Percentiles rank a stretch among this genome's conserved stretches.
Conservation (phyloP, 1,140 invertebrate species). For the Drosophila arizonae region DNA sequence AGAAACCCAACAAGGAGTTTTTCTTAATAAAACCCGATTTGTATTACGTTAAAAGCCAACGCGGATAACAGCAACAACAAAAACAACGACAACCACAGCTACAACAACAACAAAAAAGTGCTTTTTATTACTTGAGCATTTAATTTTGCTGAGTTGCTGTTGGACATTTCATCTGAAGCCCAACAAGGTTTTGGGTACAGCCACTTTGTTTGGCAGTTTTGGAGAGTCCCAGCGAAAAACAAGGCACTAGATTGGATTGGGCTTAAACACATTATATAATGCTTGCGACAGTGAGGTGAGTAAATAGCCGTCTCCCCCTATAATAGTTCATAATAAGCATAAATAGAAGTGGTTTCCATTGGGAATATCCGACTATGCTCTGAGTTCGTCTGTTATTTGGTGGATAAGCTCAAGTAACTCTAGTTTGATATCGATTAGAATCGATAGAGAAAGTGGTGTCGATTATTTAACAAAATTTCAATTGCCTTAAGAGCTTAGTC, state of each 20-base stretch:
- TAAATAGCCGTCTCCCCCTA: slow-evolving; percentile 9
- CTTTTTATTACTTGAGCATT: slow-evolving; percentile 68
- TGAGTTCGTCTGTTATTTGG: too few relatives aligned
- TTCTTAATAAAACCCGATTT: slow-evolving; percentile 53
- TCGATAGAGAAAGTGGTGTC: too few relatives aligned
- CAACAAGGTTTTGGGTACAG: slow-evolving; percentile 20
- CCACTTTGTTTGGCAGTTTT: slow-evolving; percentile 9
- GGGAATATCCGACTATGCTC: too few relatives aligned
- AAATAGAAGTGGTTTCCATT: too few relatives aligned
- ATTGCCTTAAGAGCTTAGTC: too few relatives aligned
- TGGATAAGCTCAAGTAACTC: too few relatives aligned
- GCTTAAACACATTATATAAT: slow-evolving; percentile 65
- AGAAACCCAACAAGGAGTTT: slow-evolving; percentile 41
- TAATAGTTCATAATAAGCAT: not conserved
- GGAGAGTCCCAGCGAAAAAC: slow-evolving; percentile 3
- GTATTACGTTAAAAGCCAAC: slow-evolving; percentile 41
- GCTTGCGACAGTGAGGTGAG: slow-evolving; percentile 69
- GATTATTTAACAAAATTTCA: too few relatives aligned
- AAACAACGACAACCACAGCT: slow-evolving; percentile 26
- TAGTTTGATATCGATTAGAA: too few relatives aligned
- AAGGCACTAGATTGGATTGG: slow-evolving; percentile 50
- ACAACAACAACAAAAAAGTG: slow-evolving; percentile 22
- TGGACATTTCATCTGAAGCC: slow-evolving; percentile 19
- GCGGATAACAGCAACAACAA: slow-evolving; percentile 24
- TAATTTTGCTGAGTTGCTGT: slow-evolving; percentile 56